Evolutionary conservation across 2,797 vertebrate species (phyloP).

Genomic region (Helicolenus hilgendorfi): DNA sequence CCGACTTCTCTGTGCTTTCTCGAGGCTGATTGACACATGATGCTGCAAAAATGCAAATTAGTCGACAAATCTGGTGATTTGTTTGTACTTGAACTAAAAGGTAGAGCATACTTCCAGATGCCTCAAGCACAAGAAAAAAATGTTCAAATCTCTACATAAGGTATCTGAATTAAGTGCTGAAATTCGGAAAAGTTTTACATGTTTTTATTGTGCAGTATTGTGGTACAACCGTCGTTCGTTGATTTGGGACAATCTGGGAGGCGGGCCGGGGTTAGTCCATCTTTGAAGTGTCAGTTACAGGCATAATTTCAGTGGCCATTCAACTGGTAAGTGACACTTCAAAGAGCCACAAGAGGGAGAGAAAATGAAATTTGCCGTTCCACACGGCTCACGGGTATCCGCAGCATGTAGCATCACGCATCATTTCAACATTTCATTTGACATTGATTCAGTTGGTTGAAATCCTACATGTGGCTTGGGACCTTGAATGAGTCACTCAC

Average conservation of each 20-base stretch:
- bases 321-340: conserved; percentile 54
- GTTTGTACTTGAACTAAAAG: conserved; percentile 47
- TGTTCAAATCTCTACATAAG: neutral
- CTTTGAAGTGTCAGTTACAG: conserved; percentile 57
- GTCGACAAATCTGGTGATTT: conserved; percentile 26
- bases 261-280: neutral
- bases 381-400: conserved; percentile 7
- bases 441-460: conserved; percentile 6
- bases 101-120: neutral
- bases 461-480: neutral
- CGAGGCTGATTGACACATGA: conserved; percentile 62
- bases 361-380: conserved; percentile 16
- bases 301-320: conserved; percentile 24
- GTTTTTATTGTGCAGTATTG: neutral
- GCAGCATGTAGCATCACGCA: neutral
- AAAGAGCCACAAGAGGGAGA: conserved; percentile 39
- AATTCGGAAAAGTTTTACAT: neutral
- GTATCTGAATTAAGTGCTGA: neutral
- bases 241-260: conserved; percentile 19
- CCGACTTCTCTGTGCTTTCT: conserved; percentile 31
- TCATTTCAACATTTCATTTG: conserved; percentile 37
- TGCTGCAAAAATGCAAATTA: conserved; percentile 63
- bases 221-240: conserved; percentile 14
- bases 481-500: conserved; percentile 11
- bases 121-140: conserved; percentile 2